A percentile compares a stretch with the other conserved stretches of the same genome.
Conservation (phyloP, 2,888 invertebrate genomes). For the Orthosia incerta region DNA sequence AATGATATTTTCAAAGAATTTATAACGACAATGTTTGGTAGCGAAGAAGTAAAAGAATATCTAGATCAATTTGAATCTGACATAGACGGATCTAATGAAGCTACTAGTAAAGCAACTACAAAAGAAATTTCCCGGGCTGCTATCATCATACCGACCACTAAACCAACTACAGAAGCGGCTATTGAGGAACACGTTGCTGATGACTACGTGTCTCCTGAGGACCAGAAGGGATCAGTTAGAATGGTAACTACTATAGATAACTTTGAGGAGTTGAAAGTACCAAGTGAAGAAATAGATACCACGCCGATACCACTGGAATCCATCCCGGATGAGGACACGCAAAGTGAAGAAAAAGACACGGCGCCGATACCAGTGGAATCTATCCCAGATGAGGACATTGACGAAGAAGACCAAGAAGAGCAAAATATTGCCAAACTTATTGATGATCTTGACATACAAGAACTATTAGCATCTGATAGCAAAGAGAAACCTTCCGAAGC, state of each 20-base stretch:
- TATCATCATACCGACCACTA: not conserved
- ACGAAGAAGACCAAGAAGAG: conserved; percentile 12
- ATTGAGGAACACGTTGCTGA: not conserved
- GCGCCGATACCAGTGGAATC: not conserved
- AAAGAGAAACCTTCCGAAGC: not conserved
- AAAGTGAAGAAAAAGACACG: not conserved
- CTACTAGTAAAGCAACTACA: conserved; percentile 1
- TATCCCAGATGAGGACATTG: not conserved
- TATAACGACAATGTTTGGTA: conserved; percentile 74
- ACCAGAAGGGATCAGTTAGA: not conserved
- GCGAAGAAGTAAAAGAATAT: conserved; percentile 70
- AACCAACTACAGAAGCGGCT: not conserved
- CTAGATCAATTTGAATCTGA: conserved; percentile 41
- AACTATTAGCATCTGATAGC: conserved; percentile 52
- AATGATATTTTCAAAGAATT: conserved; percentile 74
- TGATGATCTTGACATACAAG: conserved; percentile 70
- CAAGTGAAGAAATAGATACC: not conserved
- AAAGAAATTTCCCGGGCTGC: not conserved
- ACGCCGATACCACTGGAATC: not conserved
- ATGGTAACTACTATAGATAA: conserved; percentile 42
- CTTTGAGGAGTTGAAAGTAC: conserved; percentile 23
- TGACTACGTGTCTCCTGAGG: not conserved
- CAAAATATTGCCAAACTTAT: conserved; percentile 68
- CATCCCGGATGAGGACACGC: not conserved
- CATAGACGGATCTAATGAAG: not conserved